A percentile compares a stretch with the other conserved stretches of the same genome.
phyloP scores from a whole-genome alignment of 2,888 invertebrate species.

The Meteorus cinctellus region DNA sequence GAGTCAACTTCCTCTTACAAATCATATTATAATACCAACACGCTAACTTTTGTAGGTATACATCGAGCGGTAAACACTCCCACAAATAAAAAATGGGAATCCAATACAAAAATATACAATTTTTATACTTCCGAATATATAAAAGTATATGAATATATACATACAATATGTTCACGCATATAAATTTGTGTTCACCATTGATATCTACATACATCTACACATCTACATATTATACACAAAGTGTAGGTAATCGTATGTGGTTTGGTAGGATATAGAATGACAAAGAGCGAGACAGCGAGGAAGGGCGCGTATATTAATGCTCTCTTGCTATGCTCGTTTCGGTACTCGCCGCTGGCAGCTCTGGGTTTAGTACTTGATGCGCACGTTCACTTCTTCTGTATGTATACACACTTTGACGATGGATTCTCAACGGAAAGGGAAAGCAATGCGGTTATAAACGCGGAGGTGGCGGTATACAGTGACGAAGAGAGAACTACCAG shows the following conservation, averaged over 20 bases:
- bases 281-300: background rate
- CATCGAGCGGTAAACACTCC: background rate
- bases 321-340: slow-evolving; percentile 15
- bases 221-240: background rate
- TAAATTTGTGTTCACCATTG: no score
- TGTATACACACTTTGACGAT: background rate
- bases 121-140: background rate
- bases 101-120: background rate
- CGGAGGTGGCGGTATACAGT: slow-evolving; percentile 8
- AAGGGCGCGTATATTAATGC: slow-evolving; percentile 18
- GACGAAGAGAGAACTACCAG: background rate
- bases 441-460: slow-evolving; percentile 15
- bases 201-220: background rate
- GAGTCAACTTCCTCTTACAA: no score
- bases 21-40: background rate
- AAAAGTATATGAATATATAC: background rate
- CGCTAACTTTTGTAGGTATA: background rate
- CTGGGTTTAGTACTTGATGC: slow-evolving; percentile 16
- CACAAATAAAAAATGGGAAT: background rate
- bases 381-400: slow-evolving; percentile 18
- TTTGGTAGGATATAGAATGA: slow-evolving; percentile 9
- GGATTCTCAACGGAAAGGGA: slow-evolving; percentile 17
- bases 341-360: slow-evolving; percentile 11
- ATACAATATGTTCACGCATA: no score
- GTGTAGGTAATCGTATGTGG: background rate